Evolutionary conservation across 2,888 invertebrate genomes (phyloP).

Genomic region (Andrena chrysosceles): DNA sequence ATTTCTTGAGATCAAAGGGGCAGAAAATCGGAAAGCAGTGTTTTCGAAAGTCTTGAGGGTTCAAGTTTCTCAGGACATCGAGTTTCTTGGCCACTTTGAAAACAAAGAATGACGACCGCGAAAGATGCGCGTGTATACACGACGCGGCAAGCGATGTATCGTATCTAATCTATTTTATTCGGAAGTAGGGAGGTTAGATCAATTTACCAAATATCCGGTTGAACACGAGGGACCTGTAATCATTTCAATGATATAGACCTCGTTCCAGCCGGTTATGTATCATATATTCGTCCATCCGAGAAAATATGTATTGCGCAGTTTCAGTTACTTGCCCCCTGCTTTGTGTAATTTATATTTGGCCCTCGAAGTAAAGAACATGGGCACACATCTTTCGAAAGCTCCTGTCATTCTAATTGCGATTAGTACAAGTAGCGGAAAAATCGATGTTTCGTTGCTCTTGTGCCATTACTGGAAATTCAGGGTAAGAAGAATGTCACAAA

Average conservation of each 20-base stretch:
- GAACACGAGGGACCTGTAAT: conserved; percentile 81
- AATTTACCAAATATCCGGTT: conserved; percentile 84
- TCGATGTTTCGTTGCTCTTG: too few relatives aligned
- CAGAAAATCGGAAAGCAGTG: not conserved
- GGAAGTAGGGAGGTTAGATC: conserved; percentile 78
- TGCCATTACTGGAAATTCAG: too few relatives aligned
- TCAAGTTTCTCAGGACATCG: not conserved
- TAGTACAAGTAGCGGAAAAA: too few relatives aligned
- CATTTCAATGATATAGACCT: conserved; percentile 81
- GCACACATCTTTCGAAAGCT: too few relatives aligned
- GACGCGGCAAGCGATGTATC: conserved; percentile 54
- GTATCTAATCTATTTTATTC: conserved; percentile 72
- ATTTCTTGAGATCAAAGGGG: not conserved
- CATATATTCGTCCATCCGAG: not conserved
- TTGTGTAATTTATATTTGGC: too few relatives aligned
- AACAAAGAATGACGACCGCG: not conserved
- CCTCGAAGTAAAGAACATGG: too few relatives aligned
- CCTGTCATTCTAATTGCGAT: too few relatives aligned
- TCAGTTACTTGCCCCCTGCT: conserved; percentile 3
- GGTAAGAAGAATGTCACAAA: too few relatives aligned
- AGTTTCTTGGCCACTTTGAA: not conserved
- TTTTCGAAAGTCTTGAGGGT: not conserved
- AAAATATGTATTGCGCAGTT: conserved; percentile 2
- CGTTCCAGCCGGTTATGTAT: conserved; percentile 69
- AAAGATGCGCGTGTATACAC: not conserved